A percentile compares a stretch with the other conserved stretches of the same genome.
Conservation (phyloP, 2,797 vertebrate genomes). For the Amblyraja radiata region DNA sequence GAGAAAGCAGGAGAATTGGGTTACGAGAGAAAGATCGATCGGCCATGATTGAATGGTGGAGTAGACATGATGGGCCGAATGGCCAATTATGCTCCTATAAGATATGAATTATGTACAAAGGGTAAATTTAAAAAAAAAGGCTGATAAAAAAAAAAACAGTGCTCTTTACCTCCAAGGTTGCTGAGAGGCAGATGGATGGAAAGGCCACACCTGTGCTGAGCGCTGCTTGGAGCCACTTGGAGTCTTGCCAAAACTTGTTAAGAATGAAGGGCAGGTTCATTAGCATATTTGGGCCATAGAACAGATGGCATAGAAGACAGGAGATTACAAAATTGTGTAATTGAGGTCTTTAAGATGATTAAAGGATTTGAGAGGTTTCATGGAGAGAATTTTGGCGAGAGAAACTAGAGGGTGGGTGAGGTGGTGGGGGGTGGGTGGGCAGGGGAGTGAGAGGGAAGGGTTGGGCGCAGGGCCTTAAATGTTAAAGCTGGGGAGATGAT, state of each 20-base stretch:
- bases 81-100: too few species aligned
- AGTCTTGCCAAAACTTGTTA: neutral
- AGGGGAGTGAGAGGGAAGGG: too few species aligned
- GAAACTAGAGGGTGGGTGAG: neutral
- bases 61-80: too few species aligned
- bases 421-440: too few species aligned
- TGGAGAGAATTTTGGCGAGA: neutral
- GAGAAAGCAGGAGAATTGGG: too few species aligned
- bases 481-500: neutral
- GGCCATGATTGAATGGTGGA: too few species aligned
- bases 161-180: neutral
- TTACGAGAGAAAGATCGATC: too few species aligned
- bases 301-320: neutral
- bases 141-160: neutral
- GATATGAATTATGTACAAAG: neutral
- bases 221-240: neutral
- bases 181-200: neutral
- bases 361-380: neutral
- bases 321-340: neutral
- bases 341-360: neutral
- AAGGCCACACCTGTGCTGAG: neutral
- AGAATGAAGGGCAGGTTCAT: neutral
- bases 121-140: neutral
- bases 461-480: neutral
- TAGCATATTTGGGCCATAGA: neutral